These are phyloP conservation scores for Microtus pennsylvanicus DNA, from an alignment of 2,113 vertebrate genomes.

Conservation along the genomic window DNA sequence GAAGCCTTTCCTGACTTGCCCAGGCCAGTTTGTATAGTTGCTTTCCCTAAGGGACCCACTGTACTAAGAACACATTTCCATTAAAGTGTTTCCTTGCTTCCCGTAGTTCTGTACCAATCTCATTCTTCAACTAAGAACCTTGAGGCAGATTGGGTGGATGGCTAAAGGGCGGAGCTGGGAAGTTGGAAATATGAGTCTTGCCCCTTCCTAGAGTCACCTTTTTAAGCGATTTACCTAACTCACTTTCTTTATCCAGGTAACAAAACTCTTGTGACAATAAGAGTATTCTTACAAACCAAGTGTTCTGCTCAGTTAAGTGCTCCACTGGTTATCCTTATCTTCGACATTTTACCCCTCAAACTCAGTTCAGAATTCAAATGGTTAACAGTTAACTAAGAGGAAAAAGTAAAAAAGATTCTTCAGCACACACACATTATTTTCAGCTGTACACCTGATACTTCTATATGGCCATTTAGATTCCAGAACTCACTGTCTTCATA, in stretches of 20 bases:
- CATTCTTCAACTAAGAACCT: not conserved
- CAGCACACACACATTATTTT: conserved; percentile 10
- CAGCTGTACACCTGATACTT: not conserved
- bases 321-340: conserved; percentile 38
- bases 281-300: conserved; percentile 1
- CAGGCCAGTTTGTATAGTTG: not conserved
- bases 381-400: conserved; percentile 5
- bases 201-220: not conserved
- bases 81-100: not conserved
- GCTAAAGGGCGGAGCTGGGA: not conserved
- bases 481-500: conserved; percentile 40
- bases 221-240: conserved; percentile 60
- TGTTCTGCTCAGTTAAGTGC: not conserved
- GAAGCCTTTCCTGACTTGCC: not conserved
- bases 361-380: conserved; percentile 36
- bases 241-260: conserved; percentile 40
- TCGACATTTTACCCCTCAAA: conserved; percentile 10
- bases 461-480: conserved; percentile 22
- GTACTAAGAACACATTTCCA: not conserved
- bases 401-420: conserved; percentile 22
- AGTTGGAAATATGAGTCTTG: not conserved
- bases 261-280: conserved; percentile 45
- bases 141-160: not conserved
- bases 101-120: not conserved
- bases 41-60: not conserved